Evolutionary conservation across 2,888 invertebrate genomes (phyloP).

Genomic region (Crossocerus cetratus): DNA sequence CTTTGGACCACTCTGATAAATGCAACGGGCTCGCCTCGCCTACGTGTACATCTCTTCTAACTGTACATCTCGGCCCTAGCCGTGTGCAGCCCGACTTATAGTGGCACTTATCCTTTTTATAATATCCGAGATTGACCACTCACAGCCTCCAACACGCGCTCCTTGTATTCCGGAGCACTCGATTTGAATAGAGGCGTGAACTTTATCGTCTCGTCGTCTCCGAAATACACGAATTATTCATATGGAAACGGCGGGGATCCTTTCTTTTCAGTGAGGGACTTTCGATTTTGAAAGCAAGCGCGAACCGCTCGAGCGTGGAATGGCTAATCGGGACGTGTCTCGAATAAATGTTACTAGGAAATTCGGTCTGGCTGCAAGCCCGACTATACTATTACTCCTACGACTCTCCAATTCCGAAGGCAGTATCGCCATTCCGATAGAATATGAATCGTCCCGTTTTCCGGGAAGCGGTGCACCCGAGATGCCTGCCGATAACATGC

Average conservation of each 20-base stretch:
- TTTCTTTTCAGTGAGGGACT: background rate
- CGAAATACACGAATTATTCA: too few species aligned
- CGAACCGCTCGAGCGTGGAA: background rate
- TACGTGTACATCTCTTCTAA: constrained; percentile 22
- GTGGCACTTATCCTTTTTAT: background rate
- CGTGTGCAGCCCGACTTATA: background rate
- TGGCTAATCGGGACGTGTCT: background rate
- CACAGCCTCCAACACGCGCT: background rate
- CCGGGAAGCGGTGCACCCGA: background rate
- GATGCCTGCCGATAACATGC: background rate
- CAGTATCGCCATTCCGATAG: background rate
- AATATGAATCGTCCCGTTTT: background rate
- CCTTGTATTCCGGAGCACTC: too few species aligned
- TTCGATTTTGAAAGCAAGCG: background rate
- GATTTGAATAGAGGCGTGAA: too few species aligned
- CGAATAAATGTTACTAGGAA: background rate
- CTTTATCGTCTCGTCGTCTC: too few species aligned
- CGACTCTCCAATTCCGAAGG: too few species aligned
- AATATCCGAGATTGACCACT: background rate
- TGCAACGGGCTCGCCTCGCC: constrained; percentile 18
- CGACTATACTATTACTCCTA: background rate
- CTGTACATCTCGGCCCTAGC: constrained; percentile 30
- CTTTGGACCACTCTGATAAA: background rate
- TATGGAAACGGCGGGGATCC: background rate
- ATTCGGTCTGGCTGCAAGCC: background rate